phyloP scores from a whole-genome alignment of 2,113 vertebrate species.

The Tichodroma muraria region DNA sequence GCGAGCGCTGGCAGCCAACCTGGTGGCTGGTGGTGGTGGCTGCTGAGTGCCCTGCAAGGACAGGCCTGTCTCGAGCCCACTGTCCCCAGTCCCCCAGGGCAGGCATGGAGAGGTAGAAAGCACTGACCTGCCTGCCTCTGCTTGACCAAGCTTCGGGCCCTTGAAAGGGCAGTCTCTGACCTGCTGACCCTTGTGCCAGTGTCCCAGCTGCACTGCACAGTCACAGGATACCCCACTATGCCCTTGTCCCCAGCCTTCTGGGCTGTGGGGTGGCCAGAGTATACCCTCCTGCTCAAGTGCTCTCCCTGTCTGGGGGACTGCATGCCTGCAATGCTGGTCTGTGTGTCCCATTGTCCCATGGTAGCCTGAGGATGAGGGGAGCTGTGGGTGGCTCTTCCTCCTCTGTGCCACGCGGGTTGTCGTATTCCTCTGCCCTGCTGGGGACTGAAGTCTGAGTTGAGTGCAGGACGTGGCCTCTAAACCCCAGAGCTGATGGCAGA shows the following conservation, averaged over 20 bases:
- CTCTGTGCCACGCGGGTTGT: neutral
- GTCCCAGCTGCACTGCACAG: neutral
- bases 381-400: neutral
- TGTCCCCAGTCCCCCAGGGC: neutral
- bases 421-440: neutral
- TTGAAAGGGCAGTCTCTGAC: rapidly evolving
- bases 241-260: neutral
- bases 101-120: neutral
- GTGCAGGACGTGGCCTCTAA: neutral
- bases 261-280: rapidly evolving
- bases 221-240: neutral
- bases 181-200: neutral
- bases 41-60: neutral
- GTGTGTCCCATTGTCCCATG: neutral
- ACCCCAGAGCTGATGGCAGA: neutral
- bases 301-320: neutral
- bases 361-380: neutral
- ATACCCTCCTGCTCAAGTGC: neutral
- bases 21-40: neutral
- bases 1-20: neutral
- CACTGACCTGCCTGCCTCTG: neutral
- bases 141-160: rapidly evolving
- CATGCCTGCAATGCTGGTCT: neutral
- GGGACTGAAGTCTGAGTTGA: neutral
- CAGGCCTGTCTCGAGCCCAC: neutral